Percentiles rank a stretch among this genome's conserved stretches.
These are phyloP conservation scores for Sinocyclocheilus grahami DNA, from an alignment of 2,113 vertebrate species.

Conservation along the genomic window DNA sequence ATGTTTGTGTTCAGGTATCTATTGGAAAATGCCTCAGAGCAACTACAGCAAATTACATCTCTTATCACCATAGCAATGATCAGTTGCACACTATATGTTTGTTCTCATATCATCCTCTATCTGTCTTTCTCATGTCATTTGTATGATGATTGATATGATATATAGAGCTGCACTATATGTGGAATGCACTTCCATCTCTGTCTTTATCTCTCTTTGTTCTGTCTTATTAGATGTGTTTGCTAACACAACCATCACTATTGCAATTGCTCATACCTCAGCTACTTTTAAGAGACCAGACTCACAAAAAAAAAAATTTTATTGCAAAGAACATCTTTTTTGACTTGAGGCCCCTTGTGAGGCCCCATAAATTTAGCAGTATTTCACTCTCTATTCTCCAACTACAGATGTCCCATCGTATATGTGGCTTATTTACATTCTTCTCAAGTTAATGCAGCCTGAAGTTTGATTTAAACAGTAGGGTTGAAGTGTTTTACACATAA, in stretches of 20 bases:
- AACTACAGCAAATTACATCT: neutral
- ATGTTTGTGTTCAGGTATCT: neutral
- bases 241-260: neutral
- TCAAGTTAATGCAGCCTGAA: neutral
- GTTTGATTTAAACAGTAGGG: neutral
- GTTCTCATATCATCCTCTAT: neutral
- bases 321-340: neutral
- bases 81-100: neutral
- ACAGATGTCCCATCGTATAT: neutral
- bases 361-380: neutral
- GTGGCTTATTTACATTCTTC: neutral
- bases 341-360: neutral
- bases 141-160: neutral
- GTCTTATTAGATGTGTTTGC: conserved; percentile 4
- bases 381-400: neutral
- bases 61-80: neutral
- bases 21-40: conserved; percentile 13
- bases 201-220: neutral
- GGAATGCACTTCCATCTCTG: neutral
- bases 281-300: neutral
- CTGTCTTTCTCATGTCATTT: neutral
- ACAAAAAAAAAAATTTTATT: neutral
- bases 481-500: neutral
- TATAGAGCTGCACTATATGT: neutral
- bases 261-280: neutral